Conservation (phyloP, 2,888 invertebrate genomes). For the Catocala nupta region DNA sequence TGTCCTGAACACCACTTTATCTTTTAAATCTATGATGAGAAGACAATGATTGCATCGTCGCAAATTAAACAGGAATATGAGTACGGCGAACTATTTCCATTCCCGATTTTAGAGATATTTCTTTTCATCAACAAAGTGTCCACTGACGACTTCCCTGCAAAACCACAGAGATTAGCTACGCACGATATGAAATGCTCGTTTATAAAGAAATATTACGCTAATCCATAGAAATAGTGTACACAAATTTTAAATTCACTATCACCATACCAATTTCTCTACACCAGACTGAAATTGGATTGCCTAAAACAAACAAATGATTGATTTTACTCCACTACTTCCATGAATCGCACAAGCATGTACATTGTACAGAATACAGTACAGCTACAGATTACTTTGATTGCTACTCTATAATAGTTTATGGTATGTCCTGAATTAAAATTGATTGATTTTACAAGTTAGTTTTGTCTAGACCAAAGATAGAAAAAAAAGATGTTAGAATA, state of each 20-base stretch:
- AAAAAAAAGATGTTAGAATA: too few relatives aligned
- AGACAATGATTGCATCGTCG: constrained; percentile 62
- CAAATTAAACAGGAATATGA: constrained; percentile 38
- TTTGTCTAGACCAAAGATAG: too few relatives aligned
- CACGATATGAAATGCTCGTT: constrained; percentile 37
- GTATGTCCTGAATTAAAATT: constrained; percentile 8
- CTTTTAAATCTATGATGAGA: constrained; percentile 66
- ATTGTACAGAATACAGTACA: constrained; percentile 23
- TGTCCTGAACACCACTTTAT: constrained; percentile 59
- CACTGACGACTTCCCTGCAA: constrained; percentile 51
- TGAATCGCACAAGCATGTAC: constrained; percentile 47
- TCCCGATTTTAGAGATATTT: constrained; percentile 55
- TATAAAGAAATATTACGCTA: constrained; percentile 16
- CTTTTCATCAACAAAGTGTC: constrained; percentile 63
- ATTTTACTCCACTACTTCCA: constrained; percentile 52
- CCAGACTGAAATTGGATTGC: constrained; percentile 33
- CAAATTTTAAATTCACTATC: constrained; percentile 19
- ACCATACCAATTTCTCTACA: constrained; percentile 33
- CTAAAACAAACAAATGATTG: constrained; percentile 54
- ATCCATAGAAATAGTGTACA: constrained; percentile 9
- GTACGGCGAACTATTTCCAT: constrained; percentile 49
- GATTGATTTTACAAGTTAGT: too few relatives aligned
- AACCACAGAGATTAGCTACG: constrained; percentile 58
- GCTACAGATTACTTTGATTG: constrained; percentile 15
- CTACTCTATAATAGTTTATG: constrained; percentile 27